Percentiles rank a stretch among this genome's conserved stretches.
Conservation (phyloP, 2,888 invertebrate genomes). For the Ommatoiulus sabulosus region DNA sequence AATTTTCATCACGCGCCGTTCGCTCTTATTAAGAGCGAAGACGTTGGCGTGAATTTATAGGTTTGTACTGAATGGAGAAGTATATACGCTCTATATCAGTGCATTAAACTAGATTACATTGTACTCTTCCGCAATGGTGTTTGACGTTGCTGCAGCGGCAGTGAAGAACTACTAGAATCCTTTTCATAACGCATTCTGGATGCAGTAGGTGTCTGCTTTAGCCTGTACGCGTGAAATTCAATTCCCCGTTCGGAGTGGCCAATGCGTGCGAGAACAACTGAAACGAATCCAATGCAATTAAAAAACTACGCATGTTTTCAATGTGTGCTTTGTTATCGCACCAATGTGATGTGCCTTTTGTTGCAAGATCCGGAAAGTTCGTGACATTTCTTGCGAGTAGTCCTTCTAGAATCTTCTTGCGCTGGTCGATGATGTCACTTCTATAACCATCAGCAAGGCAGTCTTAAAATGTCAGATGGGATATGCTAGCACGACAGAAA, state of each 20-base stretch:
- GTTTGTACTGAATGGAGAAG: slow-evolving; percentile 25
- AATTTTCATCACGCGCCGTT: slow-evolving; percentile 49
- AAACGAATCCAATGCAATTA: too few species aligned
- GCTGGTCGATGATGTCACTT: too few species aligned
- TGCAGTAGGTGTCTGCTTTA: background rate
- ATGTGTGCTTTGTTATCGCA: too few species aligned
- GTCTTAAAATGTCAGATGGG: too few species aligned
- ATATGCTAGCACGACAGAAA: too few species aligned
- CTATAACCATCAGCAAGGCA: too few species aligned
- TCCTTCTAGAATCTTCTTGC: too few species aligned
- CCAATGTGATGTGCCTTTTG: too few species aligned
- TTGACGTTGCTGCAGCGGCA: background rate
- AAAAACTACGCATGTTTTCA: too few species aligned
- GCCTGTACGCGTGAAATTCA: slow-evolving; percentile 23
- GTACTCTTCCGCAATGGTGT: background rate
- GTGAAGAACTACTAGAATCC: background rate
- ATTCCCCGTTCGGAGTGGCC: background rate
- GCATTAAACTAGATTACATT: slow-evolving; percentile 18
- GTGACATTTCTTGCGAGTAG: too few species aligned
- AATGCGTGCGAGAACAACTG: too few species aligned
- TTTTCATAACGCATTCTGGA: background rate
- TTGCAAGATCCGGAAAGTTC: too few species aligned
- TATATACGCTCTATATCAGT: background rate
- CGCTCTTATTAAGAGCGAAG: slow-evolving; percentile 41
- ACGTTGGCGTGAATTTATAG: slow-evolving; percentile 34